Base-by-base conservation (phyloP, 2,888 invertebrate genomes). In the Macropis europaea region DNA sequence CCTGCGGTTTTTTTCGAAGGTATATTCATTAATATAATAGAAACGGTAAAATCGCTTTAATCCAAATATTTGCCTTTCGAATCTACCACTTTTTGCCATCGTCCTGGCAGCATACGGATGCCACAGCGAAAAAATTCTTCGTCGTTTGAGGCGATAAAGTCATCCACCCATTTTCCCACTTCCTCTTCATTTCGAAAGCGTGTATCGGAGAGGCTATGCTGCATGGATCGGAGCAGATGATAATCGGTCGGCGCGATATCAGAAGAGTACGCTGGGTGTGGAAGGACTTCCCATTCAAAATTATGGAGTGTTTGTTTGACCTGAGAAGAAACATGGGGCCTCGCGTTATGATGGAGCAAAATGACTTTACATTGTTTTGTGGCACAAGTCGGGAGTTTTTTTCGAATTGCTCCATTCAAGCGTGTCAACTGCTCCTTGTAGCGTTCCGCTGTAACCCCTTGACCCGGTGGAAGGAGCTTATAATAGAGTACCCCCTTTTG, bases 161-260 rank as follows among this genome's bases (percentile, higher is more conserved):
- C 34, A 34, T 50, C 54, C n/a, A 56, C 22, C 42, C 30, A 40
- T 56, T 56, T 56, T 32, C 13, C 42, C 32, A 56, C 54, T 43
- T 43, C 32, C 43, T 56, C 54, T 22, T n/a, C n/a, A 30, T 43
- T 56, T 32, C 32, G 30, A 43, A 42, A 42, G 3, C 22, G 32
- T 32, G 17, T 32, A 22, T 22, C 43, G 30, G 43, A 19, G 19
- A 42, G 22, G n/a, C 13, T 22, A 22, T 56, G 43, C 22, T 56
- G 43, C 42, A 56, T 56, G 22, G 19, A 43, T 56, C 32, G 42
- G 54, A 56, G 22, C 22, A 43, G 22, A 22, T 22, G 48, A 1
- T 34, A 50, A 50, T 34, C 34, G 22, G 34, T 34, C 19, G 34
- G 13, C 6, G 13, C 34, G 22, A 50, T n/a, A 22, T 50, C 34